Base-by-base conservation (phyloP, 2,888 invertebrate genomes). In the Luperina nickerlii region DNA sequence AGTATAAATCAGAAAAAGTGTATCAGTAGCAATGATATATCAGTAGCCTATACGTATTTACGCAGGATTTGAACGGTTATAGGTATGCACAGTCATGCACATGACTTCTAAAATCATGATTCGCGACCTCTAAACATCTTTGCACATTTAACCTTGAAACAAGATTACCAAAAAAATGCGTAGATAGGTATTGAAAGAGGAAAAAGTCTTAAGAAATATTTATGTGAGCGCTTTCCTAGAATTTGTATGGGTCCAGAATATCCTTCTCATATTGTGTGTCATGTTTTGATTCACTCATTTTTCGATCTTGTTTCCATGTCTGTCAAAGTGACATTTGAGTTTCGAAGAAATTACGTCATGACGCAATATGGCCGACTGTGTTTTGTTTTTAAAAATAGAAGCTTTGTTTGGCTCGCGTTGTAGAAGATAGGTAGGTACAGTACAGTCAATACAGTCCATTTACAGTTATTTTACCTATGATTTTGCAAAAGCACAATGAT, bases 281-380 rank as follows among this genome's bases (percentile, higher is more conserved):
- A 89, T 85, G 51, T 65, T 85, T 78, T 85, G 82, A 83, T 83
- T 87, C 76, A 78, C 73, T 80, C 42, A 48, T 78, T 84, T 81
- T 87, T 76, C 24, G 82, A 79, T 76, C 70, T 82, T 65, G 65
- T 73, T 83, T 73, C 83, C 76, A 83, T 79, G 70, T 85, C 85
- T 86, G 84, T 86, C 88, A 88, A 78, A 86, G 80, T 86, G 89
- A 87, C 88, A 86, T 89, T 88, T 84, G 75, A 76, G 24, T 70
- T 85, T 84, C 80, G 77, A 63, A 80, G 81, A 80, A 87, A 88
- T 87, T 77, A 84, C 88, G 82, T 89, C 86, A 86, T 73, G 24
- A 27, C 7, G 38, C 60, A 69, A 68, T 69, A 83, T 83, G 86
- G 68, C 24, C 15, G 68, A 27, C 27, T 67, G 78, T 66, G 38